Base-by-base conservation (phyloP, 2,797 vertebrate genomes). In the Pristis pectinata region DNA sequence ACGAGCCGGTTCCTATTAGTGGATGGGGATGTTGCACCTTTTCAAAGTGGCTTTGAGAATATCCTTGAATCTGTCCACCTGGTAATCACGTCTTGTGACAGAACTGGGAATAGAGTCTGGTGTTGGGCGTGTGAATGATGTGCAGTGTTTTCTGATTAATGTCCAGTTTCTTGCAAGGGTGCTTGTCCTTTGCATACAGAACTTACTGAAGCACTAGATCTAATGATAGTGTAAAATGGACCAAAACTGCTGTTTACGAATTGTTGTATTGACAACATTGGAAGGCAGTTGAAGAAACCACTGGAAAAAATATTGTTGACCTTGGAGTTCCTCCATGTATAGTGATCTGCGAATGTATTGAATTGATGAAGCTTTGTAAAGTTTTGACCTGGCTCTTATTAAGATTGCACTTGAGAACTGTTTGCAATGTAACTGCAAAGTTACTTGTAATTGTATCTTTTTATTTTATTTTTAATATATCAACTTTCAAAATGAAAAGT, bases 221-320 rank as follows among this genome's bases (percentile, higher is more conserved):
- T 85, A 85, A 85, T 56, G 82, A 56, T 85, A 41, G 82, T 27
- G 44, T 53, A 85, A 56, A 11, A 85, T 85, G 82, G 82, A 53
- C 49, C 24, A 49, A 85, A 85, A 82, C 82, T 27, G 85, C 44
- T 85, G 82, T 56, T 44, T 53, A 53, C 44, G 53, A 85, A 85
- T 85, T 53, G 82, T 82, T 85, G 53, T 30, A 85, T 85, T 85
- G 41, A 53, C 49, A 85, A 85, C 24, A 85, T 85, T 85, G 82
- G 85, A 53, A 27, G 30, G 82, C 49, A 53, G 44, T 53, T 85
- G 82, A 27, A 53, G 24, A 85, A 85, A 30, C 49, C 53, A 22
- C 24, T 49, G 44, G 49, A 85, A 53, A 85, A 85, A 85, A 53
- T 53, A 85, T 27, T 85, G 22, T 56, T 56, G 82, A 85, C 85